Base-by-base conservation (phyloP, 2,888 invertebrate genomes). In the Trichacis sp. region DNA sequence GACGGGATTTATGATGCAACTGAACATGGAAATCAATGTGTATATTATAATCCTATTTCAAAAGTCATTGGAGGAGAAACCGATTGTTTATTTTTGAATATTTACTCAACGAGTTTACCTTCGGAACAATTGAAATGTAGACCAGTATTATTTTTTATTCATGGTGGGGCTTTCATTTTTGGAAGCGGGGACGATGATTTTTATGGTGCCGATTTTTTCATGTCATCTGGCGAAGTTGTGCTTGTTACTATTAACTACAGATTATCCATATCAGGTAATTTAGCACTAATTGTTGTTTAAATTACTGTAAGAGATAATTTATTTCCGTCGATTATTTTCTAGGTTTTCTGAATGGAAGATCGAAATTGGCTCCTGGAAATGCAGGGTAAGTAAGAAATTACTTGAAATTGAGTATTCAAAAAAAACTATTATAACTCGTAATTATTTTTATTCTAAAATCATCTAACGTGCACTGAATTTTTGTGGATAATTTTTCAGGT, bases 81-180 rank as follows among this genome's bases (percentile, higher is more conserved):
- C 11, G 78, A 81, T 55, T 82, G 82, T 50, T 74, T 81, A 4
- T 77, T 71, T 47, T 53, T 82, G 1, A 82, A 81, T 45, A 73
- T 82, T 20, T 80, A 81, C 52, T 78, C 81, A 0, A 77, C 80
- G 0, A 64, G 66, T 14, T 20, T 79, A 12, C 66, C 75, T 29
- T 64, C 68, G n/a, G 71, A 68, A 24, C 71, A 80, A 1, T 76
- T 75, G 19, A 69, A 79, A 2, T 77, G 77, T 33, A 59, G 69
- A 33, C 73, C 82, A 3, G 81, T 81, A 0, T 77, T 82, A 74
- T 74, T 82, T 2, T 82, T 72, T 69, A 57, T 82, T 5, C 73
- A 81, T 45, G 72, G 73, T 17, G 24, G 50, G 4, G 18, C 50
- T 38, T 72, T 67, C 49, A 45, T 43, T 8, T 52, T 42, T 43